These are phyloP conservation scores for Galemys pyrenaicus DNA, from an alignment of 2,113 vertebrate species.

Conservation along the genomic window DNA sequence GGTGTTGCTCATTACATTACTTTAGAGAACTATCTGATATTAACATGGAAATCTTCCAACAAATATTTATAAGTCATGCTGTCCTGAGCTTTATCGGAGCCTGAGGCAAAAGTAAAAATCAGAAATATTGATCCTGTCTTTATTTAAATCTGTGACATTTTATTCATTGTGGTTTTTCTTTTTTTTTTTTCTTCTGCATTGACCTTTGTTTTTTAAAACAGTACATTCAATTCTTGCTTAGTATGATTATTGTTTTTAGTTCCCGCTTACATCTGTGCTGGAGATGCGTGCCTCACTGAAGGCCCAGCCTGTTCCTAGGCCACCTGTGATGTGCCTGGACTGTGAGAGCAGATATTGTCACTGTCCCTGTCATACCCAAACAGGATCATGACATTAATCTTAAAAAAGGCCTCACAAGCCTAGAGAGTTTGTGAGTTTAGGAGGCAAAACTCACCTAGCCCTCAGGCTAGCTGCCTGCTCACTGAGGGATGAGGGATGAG, in stretches of 20 bases:
- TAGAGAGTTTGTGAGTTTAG: neutral
- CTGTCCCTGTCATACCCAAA: neutral
- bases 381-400: neutral
- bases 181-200: neutral
- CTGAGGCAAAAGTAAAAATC: neutral
- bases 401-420: neutral
- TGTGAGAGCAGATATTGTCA: neutral
- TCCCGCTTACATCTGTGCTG: neutral
- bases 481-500: neutral
- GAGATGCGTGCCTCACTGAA: neutral
- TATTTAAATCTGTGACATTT: neutral
- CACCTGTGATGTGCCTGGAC: rapidly evolving
- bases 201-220: neutral
- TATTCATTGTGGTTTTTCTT: neutral
- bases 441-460: neutral
- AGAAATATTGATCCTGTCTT: neutral
- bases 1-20: neutral
- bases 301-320: neutral
- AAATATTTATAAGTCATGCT: neutral
- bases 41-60: neutral
- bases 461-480: neutral
- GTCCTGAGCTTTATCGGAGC: neutral
- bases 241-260: neutral
- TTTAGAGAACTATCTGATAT: slow-evolving; percentile 6
- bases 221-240: neutral